A percentile compares a stretch with the other conserved stretches of the same genome.
phyloP scores from a whole-genome alignment of 2,113 vertebrate species.

The Crocuta crocuta region DNA sequence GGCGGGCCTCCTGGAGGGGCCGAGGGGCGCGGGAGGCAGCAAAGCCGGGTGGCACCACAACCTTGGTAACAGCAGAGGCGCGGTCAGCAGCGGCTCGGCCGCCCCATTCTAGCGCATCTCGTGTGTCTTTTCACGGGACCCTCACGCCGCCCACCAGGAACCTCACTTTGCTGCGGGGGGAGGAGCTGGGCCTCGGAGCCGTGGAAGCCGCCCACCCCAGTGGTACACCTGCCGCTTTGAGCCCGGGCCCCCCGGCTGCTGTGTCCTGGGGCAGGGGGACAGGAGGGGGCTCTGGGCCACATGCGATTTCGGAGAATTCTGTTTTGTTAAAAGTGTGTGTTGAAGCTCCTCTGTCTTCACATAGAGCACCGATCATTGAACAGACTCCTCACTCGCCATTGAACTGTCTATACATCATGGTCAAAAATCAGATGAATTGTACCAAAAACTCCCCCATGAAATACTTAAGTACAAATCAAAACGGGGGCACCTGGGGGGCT shows the following conservation, averaged over 20 bases:
- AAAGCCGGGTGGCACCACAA: rapidly evolving
- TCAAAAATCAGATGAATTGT: rapidly evolving
- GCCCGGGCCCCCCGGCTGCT: rapidly evolving
- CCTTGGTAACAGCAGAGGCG: rapidly evolving
- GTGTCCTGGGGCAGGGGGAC: rapidly evolving
- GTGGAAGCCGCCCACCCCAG: neutral
- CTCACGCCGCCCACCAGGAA: rapidly evolving
- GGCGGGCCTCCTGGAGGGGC: too few species aligned
- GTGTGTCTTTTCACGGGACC: rapidly evolving
- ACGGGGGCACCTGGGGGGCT: too few species aligned
- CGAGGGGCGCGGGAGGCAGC: neutral
- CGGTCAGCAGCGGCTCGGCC: rapidly evolving
- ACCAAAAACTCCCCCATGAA: rapidly evolving
- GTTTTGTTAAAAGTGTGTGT: rapidly evolving
- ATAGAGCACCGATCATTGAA: rapidly evolving
- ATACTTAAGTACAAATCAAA: too few species aligned
- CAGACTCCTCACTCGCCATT: rapidly evolving
- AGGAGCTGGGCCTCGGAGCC: neutral
- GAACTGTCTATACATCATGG: rapidly evolving
- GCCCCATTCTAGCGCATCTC: rapidly evolving
- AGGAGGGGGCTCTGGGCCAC: too few species aligned
- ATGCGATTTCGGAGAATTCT: neutral
- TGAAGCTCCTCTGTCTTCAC: neutral
- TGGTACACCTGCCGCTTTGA: rapidly evolving
- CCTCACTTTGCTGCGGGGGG: rapidly evolving